Base-by-base conservation (phyloP, 2,797 vertebrate species). In the Aeoliscus strigatus region DNA sequence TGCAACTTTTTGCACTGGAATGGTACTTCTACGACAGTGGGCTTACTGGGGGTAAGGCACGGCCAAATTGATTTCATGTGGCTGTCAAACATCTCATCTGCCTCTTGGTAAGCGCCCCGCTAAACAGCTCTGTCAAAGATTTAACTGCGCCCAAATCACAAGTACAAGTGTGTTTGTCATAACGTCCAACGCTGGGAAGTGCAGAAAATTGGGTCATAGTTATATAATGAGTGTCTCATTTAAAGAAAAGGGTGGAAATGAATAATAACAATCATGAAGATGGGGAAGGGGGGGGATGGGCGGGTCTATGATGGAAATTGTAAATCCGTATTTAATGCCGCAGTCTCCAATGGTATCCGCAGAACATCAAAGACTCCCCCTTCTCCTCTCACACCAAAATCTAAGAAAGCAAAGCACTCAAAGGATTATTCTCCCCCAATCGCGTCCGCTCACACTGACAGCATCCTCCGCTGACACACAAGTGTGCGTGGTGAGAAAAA, bases 371-470 rank as follows among this genome's bases (percentile, higher is more conserved):
- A 86, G 70, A 69, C 30, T 11, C 35, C 13, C 16, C 27, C 9
- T 14, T 11, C 34, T 33, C 45, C 14, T 37, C 30, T 35, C 60
- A 8, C 48, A 21, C 21, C 45, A 32, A 76, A 73, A 78, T 62
- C 58, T 74, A 65, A 82, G 72, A 80, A 77, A 77, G 72, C 72
- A 63, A 71, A 74, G 67, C 57, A 83, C 64, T 75, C 77, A 55
- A 68, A 82, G 78, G 79, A 85, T 80, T 81, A 79, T 70, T 62
- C 69, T 64, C 59, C 47, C 76, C 67, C 74, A 80, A 62, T 73
- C 51, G 11, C 60, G 66, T 21, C 24, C 10, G 5, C 43, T 42
- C 67, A 35, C 42, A 43, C 48, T 32, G 51, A 49, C 5, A 23
- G 61, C 61, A 58, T 60, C 59, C 58, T 51, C 29, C 41, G 33